Percentiles rank a stretch among this genome's conserved stretches.
Evolutionary conservation across 2,888 invertebrate species (phyloP).

Genomic region (Antheraea yamamai): DNA sequence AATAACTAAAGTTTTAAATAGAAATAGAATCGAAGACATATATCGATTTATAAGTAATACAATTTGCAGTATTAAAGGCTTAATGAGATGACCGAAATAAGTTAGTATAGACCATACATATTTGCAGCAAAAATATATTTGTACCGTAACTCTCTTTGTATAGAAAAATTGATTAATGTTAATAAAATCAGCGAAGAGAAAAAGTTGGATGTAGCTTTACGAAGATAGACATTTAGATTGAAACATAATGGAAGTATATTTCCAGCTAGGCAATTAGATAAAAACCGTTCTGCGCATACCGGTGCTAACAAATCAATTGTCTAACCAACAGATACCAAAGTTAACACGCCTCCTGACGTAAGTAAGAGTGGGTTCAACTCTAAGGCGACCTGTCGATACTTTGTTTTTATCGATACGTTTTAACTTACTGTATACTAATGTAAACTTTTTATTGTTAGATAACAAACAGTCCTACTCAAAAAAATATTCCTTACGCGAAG

Average conservation of each 20-base stretch:
- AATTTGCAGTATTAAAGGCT: background rate
- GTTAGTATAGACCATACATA: background rate
- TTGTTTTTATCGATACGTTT: background rate
- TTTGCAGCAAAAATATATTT: background rate
- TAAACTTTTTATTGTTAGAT: no score
- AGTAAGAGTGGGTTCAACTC: background rate
- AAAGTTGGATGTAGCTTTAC: background rate
- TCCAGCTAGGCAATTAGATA: constrained; percentile 1
- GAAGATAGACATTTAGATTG: background rate
- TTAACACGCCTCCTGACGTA: background rate
- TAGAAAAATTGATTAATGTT: background rate
- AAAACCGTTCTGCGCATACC: background rate
- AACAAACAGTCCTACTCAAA: no score
- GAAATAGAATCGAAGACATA: no score
- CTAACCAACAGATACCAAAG: background rate
- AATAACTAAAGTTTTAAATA: no score
- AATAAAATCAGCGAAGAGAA: background rate
- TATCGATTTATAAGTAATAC: no score
- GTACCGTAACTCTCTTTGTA: background rate
- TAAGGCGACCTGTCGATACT: background rate
- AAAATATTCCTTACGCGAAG: no score
- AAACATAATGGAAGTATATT: background rate
- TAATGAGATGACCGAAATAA: background rate
- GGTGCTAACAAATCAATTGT: background rate
- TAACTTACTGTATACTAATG: no score